Evolutionary conservation across 2,888 invertebrate genomes (phyloP).

Genomic region (Pocota personata): DNA sequence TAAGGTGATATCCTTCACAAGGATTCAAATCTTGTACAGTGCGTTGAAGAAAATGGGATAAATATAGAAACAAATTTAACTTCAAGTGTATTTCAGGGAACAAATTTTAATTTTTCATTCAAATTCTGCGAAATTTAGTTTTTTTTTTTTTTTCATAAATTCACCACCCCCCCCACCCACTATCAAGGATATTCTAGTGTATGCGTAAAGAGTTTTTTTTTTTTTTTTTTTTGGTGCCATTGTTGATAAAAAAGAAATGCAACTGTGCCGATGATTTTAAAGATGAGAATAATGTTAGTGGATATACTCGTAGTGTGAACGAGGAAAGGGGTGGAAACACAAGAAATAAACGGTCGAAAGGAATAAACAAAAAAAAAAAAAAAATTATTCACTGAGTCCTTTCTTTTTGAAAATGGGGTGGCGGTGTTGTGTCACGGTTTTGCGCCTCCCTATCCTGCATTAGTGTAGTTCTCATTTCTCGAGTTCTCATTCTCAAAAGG

Average conservation of each 20-base stretch:
- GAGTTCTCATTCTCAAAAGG: slow-evolving; percentile 55
- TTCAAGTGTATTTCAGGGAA: slow-evolving; percentile 13
- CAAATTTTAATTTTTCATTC: background rate
- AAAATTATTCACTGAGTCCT: slow-evolving; percentile 48
- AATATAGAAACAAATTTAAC: background rate
- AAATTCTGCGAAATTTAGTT: slow-evolving; percentile 55
- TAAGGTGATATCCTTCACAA: slow-evolving; percentile 2
- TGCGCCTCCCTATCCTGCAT: slow-evolving; percentile 66
- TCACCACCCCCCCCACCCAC: slow-evolving; percentile 55
- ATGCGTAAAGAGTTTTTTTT: slow-evolving; percentile 53
- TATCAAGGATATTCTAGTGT: slow-evolving; percentile 65
- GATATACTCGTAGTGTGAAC: slow-evolving; percentile 48
- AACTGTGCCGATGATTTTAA: slow-evolving; percentile 63
- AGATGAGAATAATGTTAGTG: slow-evolving; percentile 60
- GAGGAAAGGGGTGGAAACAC: slow-evolving; percentile 15
- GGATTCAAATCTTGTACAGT: background rate
- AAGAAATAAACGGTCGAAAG: slow-evolving; percentile 28
- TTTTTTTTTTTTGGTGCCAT: slow-evolving; percentile 33
- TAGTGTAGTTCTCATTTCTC: slow-evolving; percentile 52
- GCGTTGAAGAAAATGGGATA: slow-evolving; percentile 35
- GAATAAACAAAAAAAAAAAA: slow-evolving; percentile 10
- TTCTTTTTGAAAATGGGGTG: slow-evolving; percentile 63
- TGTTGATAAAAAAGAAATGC: slow-evolving; percentile 63
- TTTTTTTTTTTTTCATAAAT: slow-evolving; percentile 1
- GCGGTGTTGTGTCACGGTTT: slow-evolving; percentile 68